Evolutionary conservation across 2,888 invertebrate genomes (phyloP), one percentile per base, ranked within the genome.

Genomic region (Drosophila kambysellisi): DNA sequence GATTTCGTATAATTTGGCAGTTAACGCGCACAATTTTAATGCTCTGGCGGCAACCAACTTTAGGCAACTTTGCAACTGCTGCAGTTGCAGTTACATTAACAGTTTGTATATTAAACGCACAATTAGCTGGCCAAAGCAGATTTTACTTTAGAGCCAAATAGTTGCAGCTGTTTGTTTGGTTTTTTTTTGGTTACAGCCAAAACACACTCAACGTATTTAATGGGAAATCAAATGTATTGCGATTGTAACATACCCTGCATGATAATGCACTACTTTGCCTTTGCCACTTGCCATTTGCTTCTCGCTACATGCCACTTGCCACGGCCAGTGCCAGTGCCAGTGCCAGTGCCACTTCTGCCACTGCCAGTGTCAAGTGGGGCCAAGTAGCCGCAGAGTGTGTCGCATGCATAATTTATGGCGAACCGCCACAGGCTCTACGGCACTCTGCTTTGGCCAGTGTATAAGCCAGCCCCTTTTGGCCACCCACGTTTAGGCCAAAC

Each of bases 1-100:
- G 64, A 74, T 81, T 82, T 79, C 73, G 81, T 82, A 76, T 81
- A 79, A 82, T 82, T 82, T 82, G 58, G 68, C 72, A 57, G 61
- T 80, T 80, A 74, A 74, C 62, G 81, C 60, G 50, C 66, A 57
- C 70, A 74, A 78, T 78, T 81, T 81, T 65, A 81, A 75, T 78
- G 63, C 61, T 50, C 61, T 35, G 33, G n/a, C 17, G 17, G 11
- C 6, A 41, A 46, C 35, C 15, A 46, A 46, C 15, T 48, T 52
- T 32, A 12, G 7, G n/a, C n/a, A 52, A 61, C 41, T 29, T 53
- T 25, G 29, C 51, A 46, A 52, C n/a, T 20, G 37, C 60, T 29
- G 51, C 25, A 67, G 50, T 58, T 74, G 53, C 41, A 51, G 53
- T 58, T 54, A 30, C 41, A 46, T 37, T 37, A 29, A 37, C 33